Evolutionary conservation across 2,888 invertebrate species (phyloP).

Genomic region (Apocheima hispidaria): DNA sequence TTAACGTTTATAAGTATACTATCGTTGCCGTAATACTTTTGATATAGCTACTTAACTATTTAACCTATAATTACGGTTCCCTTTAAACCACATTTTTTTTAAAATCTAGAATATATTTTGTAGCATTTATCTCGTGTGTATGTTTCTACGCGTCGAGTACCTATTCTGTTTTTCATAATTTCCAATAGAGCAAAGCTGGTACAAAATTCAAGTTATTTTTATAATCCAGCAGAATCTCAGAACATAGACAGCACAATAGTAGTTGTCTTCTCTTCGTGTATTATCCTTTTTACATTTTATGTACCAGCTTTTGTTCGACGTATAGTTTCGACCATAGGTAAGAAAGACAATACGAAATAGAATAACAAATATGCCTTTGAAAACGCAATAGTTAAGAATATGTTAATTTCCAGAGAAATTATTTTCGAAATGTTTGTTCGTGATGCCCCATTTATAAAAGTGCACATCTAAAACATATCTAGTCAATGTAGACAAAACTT

Average conservation of each 20-base stretch:
- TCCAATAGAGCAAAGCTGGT: slow-evolving; percentile 47
- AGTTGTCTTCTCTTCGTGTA: neutral
- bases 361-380: slow-evolving; percentile 71
- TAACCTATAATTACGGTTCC: slow-evolving; percentile 44
- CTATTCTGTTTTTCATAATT: slow-evolving; percentile 37
- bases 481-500: slow-evolving; percentile 79
- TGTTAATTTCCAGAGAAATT: slow-evolving; percentile 76
- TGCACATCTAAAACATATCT: slow-evolving; percentile 85
- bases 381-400: slow-evolving; percentile 81
- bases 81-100: slow-evolving; percentile 40
- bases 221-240: neutral
- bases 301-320: slow-evolving; percentile 26
- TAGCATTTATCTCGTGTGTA: slow-evolving; percentile 45
- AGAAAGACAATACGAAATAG: slow-evolving; percentile 86
- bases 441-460: slow-evolving; percentile 59
- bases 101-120: slow-evolving; percentile 41
- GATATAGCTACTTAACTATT: slow-evolving; percentile 44
- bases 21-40: slow-evolving; percentile 34
- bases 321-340: slow-evolving; percentile 82
- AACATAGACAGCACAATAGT: neutral
- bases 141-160: slow-evolving; percentile 38
- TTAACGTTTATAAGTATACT: slow-evolving; percentile 40
- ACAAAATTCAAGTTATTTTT: slow-evolving; percentile 35
- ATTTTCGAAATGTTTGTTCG: slow-evolving; percentile 77
- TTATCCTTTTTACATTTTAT: neutral